Percentiles rank a stretch among this genome's conserved stretches.
phyloP scores from a whole-genome alignment of 2,888 invertebrate genomes.

The Elmis aenea region DNA sequence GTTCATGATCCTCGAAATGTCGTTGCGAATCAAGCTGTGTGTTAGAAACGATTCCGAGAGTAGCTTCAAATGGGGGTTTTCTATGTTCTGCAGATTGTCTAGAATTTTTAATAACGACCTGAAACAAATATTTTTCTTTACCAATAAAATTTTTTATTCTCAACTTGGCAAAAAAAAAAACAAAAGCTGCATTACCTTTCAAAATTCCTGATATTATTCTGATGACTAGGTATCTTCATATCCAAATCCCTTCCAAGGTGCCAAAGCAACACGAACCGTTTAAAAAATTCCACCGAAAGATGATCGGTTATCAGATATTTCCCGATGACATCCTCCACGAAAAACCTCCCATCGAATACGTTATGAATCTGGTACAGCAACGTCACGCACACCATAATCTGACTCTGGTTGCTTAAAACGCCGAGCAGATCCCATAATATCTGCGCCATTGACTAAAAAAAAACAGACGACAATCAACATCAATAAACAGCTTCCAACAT shows the following conservation, averaged over 20 bases:
- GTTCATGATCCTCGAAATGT: slow-evolving; percentile 72
- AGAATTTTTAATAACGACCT: slow-evolving; percentile 70
- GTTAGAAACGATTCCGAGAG: slow-evolving; percentile 73
- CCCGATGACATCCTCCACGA: slow-evolving; percentile 69
- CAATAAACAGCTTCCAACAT: too few species aligned
- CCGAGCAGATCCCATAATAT: slow-evolving; percentile 70
- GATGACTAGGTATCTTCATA: slow-evolving; percentile 45
- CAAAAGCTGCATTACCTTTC: slow-evolving; percentile 50
- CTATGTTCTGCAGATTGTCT: slow-evolving; percentile 58
- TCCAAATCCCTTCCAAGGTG: slow-evolving; percentile 69
- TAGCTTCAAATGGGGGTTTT: slow-evolving; percentile 55
- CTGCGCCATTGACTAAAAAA: slow-evolving; percentile 56
- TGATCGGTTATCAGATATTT: slow-evolving; percentile 46
- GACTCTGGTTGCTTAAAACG: slow-evolving; percentile 51
- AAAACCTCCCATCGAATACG: slow-evolving; percentile 51
- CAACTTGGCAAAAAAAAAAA: slow-evolving; percentile 3
- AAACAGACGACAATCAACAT: slow-evolving; percentile 10
- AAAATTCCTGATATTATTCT: slow-evolving; percentile 52
- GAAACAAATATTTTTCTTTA: slow-evolving; percentile 29
- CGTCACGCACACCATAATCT: slow-evolving; percentile 59
- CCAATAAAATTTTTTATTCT: slow-evolving; percentile 5
- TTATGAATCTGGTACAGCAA: slow-evolving; percentile 76
- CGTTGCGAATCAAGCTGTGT: slow-evolving; percentile 67
- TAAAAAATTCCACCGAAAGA: slow-evolving; percentile 54
- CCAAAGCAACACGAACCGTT: slow-evolving; percentile 67